Evolutionary conservation across 1,140 invertebrate genomes (phyloP), one percentile per base, ranked within the genome.

Genomic region (Heliconius nattereri): DNA sequence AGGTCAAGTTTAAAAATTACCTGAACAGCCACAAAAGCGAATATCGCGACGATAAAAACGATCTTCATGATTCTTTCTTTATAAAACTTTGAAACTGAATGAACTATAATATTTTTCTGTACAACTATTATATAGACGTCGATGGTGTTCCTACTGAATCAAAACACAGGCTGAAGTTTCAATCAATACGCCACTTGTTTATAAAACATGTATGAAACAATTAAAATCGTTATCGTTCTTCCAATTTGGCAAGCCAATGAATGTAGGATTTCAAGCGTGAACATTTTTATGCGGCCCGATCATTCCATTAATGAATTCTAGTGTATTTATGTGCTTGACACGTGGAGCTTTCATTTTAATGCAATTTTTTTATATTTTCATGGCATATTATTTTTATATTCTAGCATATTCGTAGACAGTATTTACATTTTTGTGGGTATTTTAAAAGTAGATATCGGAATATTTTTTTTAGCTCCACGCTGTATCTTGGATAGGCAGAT

Each of bases 21-120:
- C 89, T 92, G 87, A 26, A 92, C 60, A 78, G 87, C 88, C 77
- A 90, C 87, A 70, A 88, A 87, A 74, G 86, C 89, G 73, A 91
- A 84, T 35, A 90, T 66, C 23, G 85, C 87, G 29, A 91, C 76
- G 35, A 84, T 71, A 23, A 85, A 78, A 19, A 88, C 37, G 20
- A 85, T 75, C 83, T 91, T 91, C 90, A 90, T 90, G 3, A 77
- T 87, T 60, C 11, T 73, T 87, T 60, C 11, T 73, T 20, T 26
- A 73, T 78, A 57, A 77, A 26, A 40, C 26, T 66, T 66, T 19
- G 26, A 13, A 66, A 66, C 60, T 11, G 23, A 66, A 66, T 66
- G 26, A 66, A 13, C 11, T 66, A 29, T 26, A 29, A 16, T 23
- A 11, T 29, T 16, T 66, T 13, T 29, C 26, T 9, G 45, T 81